Percentiles rank a stretch among this genome's conserved stretches.
These are phyloP conservation scores for Anolis sagrei DNA, from an alignment of 2,113 vertebrate genomes.

Conservation along the genomic window DNA sequence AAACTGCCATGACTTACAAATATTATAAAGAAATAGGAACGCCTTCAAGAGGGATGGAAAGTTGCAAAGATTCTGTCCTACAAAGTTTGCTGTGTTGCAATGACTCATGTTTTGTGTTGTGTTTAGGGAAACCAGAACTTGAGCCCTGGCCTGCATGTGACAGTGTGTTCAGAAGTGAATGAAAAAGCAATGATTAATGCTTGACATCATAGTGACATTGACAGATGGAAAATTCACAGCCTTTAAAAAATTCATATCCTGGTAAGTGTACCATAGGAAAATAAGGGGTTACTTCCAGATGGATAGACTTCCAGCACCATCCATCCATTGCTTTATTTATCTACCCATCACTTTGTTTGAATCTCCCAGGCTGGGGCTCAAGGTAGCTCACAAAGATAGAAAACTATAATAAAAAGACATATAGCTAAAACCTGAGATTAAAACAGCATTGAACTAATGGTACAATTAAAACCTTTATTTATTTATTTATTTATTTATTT, in stretches of 20 bases:
- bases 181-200: neutral
- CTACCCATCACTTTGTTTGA: too few relatives aligned
- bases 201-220: neutral
- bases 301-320: neutral
- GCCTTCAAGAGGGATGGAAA: neutral
- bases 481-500: too few relatives aligned
- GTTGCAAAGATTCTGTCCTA: accelerated
- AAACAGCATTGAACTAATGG: too few relatives aligned
- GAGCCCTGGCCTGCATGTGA: neutral
- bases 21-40: neutral
- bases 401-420: too few relatives aligned
- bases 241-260: neutral
- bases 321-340: too few relatives aligned
- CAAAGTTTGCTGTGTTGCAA: neutral
- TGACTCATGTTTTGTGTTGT: conserved; percentile 8
- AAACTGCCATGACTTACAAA: neutral
- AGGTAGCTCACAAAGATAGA: too few relatives aligned
- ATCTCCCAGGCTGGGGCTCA: too few relatives aligned
- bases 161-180: neutral
- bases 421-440: too few relatives aligned
- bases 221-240: neutral
- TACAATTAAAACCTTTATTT: too few relatives aligned
- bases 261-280: accelerated
- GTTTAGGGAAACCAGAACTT: neutral
- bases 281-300: neutral